Evolutionary conservation across 2,888 invertebrate genomes (phyloP).

Genomic region (Drosophila pseudotalamancana): DNA sequence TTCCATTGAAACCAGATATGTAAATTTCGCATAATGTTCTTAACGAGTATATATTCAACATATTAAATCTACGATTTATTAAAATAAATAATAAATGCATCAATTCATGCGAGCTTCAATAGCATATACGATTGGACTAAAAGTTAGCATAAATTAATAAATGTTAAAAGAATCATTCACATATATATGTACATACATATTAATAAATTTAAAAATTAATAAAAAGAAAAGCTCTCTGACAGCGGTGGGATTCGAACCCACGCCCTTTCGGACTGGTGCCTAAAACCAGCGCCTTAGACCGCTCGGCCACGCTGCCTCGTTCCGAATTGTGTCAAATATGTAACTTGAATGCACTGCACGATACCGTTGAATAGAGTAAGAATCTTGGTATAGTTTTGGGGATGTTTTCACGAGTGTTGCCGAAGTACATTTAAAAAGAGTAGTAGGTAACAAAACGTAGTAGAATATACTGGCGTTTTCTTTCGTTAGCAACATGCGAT

Average conservation of each 20-base stretch:
- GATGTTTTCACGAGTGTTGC: conserved; percentile 65
- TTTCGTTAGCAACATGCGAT: neutral
- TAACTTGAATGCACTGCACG: conserved; percentile 9
- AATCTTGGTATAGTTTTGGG: conserved; percentile 63
- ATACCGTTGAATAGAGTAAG: neutral
- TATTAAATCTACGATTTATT: too few species aligned
- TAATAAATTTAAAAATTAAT: neutral
- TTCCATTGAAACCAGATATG: neutral
- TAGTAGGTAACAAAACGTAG: conserved; percentile 13
- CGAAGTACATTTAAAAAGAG: conserved; percentile 10
- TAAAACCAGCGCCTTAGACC: conserved; percentile 85
- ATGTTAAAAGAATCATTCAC: too few species aligned
- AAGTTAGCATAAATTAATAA: too few species aligned
- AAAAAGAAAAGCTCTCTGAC: conserved; percentile 64
- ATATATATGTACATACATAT: neutral
- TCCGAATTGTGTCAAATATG: conserved; percentile 81
- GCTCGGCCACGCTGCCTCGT: conserved; percentile 85
- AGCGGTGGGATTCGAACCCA: conserved; percentile 85
- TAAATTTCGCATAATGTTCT: neutral
- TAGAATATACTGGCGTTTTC: neutral
- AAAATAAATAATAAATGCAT: too few species aligned
- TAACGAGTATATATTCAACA: neutral
- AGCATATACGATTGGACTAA: too few species aligned
- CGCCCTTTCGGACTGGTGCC: conserved; percentile 85
- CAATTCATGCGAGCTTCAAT: too few species aligned